phyloP scores from a whole-genome alignment of 2,888 invertebrate genomes.

The Ormyrus thymus region DNA sequence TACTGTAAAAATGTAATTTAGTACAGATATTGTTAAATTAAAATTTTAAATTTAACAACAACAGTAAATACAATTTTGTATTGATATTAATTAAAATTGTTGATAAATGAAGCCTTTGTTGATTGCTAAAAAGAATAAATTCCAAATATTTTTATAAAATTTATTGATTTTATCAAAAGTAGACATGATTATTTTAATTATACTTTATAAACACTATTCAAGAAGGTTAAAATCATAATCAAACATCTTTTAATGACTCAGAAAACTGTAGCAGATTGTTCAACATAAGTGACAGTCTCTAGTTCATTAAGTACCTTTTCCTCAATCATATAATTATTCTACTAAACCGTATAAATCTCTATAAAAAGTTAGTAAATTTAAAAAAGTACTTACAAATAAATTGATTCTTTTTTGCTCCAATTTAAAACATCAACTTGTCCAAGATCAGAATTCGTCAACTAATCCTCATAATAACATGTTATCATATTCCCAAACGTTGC shows the following conservation, averaged over 20 bases:
- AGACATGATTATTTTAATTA: slow-evolving; percentile 8
- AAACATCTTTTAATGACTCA: background rate
- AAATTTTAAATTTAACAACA: too few relatives aligned
- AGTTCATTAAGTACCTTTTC: background rate
- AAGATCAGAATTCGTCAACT: slow-evolving; percentile 11
- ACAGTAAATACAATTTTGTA: background rate
- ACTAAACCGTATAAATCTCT: background rate
- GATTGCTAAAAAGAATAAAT: too few relatives aligned
- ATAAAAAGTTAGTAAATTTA: slow-evolving; percentile 1
- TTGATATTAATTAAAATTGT: background rate
- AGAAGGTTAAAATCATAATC: slow-evolving; percentile 32
- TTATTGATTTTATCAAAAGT: background rate
- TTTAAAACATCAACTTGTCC: background rate
- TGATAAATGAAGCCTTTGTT: too few relatives aligned
- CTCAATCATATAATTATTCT: background rate
- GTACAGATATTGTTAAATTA: too few relatives aligned
- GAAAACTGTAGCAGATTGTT: slow-evolving; percentile 5
- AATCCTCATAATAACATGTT: slow-evolving; percentile 20
- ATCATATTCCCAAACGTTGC: slow-evolving; percentile 23
- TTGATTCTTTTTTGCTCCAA: slow-evolving; percentile 2
- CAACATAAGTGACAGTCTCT: background rate
- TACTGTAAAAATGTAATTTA: too few relatives aligned
- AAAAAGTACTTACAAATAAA: slow-evolving; percentile 25
- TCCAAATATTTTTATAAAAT: background rate
- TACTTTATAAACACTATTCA: background rate